Base-by-base conservation (phyloP, 1,140 invertebrate species). In the Zaprionus camerounensis region DNA sequence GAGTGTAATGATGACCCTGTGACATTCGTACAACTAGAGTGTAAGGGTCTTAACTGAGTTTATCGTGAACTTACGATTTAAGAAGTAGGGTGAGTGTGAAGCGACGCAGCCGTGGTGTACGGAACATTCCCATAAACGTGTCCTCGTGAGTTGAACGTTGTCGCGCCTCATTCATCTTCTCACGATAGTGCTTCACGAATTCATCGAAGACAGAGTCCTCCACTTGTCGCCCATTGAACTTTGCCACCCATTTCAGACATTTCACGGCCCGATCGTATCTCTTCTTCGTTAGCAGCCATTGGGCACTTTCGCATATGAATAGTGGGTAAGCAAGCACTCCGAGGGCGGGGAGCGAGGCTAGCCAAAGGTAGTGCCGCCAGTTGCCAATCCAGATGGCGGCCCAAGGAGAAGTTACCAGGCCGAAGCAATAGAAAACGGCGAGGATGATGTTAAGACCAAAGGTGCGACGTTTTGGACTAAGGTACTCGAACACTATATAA, bases 201-300 rank as follows among this genome's bases (percentile, higher is more conserved):
- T 93, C 82, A 24, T 81, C 79, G 17, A 86, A 92, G 28, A 92
- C 92, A 2, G 87, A 91, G 13, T 93, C 91, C 41, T 93, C 85
- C 20, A 95, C 83, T 22, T 81, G 74, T 36, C 91, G 92, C 1
- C 93, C 92, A 84, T 95, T 95, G 22, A 94, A 93, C 66, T 92
- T 91, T 7, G 95, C 94, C 67, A 95, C 94, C 66, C 81, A 92
- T 57, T 91, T 81, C 57, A 95, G 94, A 66, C 94, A 94, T 13
- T 92, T 67, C 13, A 94, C 92, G 3, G 95, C 94, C 46, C 94
- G 82, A n/a, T 94, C 93, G 5, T 93, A 92, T 38, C 91, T 83
- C 12, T 94, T 93, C 85, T 94, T 93, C 41, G 94, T 94, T 4
- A 95, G 84, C 22, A 95, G 90, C 95, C 95, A 95, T 62, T 94